Percentiles rank a stretch among this genome's conserved stretches.
Conservation (phyloP, 2,113 vertebrate genomes). For the Sinocyclocheilus grahami region DNA sequence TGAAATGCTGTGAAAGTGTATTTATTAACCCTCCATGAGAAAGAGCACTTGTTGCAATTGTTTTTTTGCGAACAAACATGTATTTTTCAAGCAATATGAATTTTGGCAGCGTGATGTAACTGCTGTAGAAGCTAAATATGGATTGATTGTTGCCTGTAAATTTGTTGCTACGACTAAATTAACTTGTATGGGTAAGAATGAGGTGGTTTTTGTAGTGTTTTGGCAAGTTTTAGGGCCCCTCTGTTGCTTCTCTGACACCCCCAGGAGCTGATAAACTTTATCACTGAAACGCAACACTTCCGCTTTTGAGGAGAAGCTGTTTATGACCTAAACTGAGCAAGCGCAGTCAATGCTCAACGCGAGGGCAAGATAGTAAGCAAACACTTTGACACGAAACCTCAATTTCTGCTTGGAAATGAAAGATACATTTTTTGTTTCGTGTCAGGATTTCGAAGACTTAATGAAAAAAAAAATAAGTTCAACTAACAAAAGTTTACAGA, state of each 20-base stretch:
- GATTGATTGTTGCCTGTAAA: conserved; percentile 7
- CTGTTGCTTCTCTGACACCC: conserved; percentile 61
- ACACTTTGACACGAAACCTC: not conserved
- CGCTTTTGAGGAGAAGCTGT: conserved; percentile 62
- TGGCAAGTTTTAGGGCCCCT: conserved; percentile 58
- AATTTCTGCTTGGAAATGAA: not conserved
- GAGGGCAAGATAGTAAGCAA: no score
- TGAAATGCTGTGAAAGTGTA: conserved; percentile 4
- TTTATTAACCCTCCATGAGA: not conserved
- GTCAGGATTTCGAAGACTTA: not conserved
- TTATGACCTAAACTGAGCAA: conserved; percentile 61
- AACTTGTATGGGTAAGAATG: not conserved
- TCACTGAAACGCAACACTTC: conserved; percentile 71
- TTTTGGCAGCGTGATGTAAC: not conserved
- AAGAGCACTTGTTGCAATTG: not conserved
- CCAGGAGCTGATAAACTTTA: conserved; percentile 77
- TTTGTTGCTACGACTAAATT: not conserved
- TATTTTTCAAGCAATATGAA: not conserved
- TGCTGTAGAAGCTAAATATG: not conserved
- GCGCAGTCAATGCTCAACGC: not conserved
- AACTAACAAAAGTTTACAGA: no score
- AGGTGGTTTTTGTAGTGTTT: conserved; percentile 40
- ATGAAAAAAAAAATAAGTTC: not conserved
- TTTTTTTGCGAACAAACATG: not conserved
- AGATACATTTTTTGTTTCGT: not conserved